Base-by-base conservation (phyloP, 2,888 invertebrate genomes). In the Hydraecia micacea region DNA sequence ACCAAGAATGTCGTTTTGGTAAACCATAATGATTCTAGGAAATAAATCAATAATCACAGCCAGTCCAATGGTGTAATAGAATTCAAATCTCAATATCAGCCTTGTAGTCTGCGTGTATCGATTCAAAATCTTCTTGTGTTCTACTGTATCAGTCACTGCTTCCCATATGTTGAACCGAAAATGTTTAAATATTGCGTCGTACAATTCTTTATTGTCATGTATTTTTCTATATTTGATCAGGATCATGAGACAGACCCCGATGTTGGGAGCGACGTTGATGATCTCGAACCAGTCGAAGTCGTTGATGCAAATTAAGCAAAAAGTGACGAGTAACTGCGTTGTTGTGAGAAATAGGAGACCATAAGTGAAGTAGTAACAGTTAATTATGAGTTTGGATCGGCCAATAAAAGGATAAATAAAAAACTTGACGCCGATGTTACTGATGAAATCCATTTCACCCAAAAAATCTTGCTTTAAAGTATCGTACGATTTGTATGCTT, bases 1-100 rank as follows among this genome's bases (percentile, higher is more conserved):
- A 2, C 90, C 91, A 63, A 93, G 73, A 28, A 94, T 77, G 32
- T 90, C 79, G 18, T 88, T 88, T 80, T 94, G 92, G 78, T 92
- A 95, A 71, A 88, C 83, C 95, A 95, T 95, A n/a, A 96, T 90
- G 3, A 95, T 69, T 80, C 91, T 93, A 7, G 96, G 96, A 81
- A 95, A 93, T 25, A 94, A 88, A 80, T 92, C 91, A 0, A 96
- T 92, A 1, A 95, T 80, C 3, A 92, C 42, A 6, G 91, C 88
- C 15, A 96, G 83, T 5, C 89, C 87, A 5, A 93, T 79, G 0
- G 91, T 90, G 77, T 95, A 94, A 71, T 93, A 94, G 65, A 91
- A 88, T 4, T 94, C 81, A 81, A 94, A 93, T 81, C 94, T 90
- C n/a, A 91, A 87, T 3, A 94, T 88, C 2, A 91, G 68, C 79